Evolutionary conservation across 2,113 vertebrate species (phyloP).

Genomic region (Calonectris borealis): DNA sequence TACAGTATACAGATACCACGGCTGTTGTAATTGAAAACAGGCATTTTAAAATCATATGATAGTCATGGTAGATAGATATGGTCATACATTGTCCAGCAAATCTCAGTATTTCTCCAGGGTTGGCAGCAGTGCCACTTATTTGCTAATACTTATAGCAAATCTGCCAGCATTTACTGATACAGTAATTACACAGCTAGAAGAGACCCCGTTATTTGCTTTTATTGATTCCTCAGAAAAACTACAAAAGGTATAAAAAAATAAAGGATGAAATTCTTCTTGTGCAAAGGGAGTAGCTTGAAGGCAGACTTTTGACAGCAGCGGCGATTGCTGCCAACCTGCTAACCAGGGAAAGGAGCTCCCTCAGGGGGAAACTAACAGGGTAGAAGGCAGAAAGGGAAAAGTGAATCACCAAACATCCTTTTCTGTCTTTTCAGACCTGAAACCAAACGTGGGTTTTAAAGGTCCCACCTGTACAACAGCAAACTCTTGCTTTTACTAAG

Average conservation of each 20-base stretch:
- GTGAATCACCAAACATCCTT: neutral
- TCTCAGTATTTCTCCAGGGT: neutral
- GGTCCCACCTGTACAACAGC: neutral
- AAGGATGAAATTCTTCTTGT: neutral
- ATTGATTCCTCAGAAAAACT: neutral
- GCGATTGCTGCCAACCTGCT: neutral
- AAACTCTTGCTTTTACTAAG: neutral
- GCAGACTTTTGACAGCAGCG: neutral
- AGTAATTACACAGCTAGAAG: neutral
- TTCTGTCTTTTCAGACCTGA: slow-evolving; percentile 37
- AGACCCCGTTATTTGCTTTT: neutral
- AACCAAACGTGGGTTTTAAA: neutral
- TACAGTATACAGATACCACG: neutral
- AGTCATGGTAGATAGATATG: too few species aligned
- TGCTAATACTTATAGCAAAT: neutral
- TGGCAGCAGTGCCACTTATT: neutral
- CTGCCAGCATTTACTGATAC: neutral
- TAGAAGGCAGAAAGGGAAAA: neutral
- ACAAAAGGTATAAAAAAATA: neutral
- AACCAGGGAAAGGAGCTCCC: neutral
- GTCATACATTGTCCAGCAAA: neutral
- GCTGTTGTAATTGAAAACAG: neutral
- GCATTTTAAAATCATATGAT: neutral
- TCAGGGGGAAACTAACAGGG: neutral
- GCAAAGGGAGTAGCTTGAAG: neutral